phyloP scores from a whole-genome alignment of 2,888 invertebrate genomes.

The Flexamia atlantica region DNA sequence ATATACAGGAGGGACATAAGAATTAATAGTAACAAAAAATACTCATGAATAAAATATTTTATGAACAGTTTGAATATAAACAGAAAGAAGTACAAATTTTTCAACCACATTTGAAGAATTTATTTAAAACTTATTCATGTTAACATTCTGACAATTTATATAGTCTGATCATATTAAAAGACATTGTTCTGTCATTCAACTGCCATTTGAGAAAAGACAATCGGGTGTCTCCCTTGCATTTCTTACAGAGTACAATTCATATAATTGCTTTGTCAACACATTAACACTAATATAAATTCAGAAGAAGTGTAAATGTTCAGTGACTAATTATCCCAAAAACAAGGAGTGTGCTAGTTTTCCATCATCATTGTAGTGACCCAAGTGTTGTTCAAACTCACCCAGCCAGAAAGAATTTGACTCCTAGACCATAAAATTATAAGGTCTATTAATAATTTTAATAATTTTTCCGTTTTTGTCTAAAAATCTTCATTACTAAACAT shows the following conservation, averaged over 20 bases:
- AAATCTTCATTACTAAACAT: too few relatives aligned
- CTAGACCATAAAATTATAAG: too few relatives aligned
- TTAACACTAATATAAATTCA: not conserved
- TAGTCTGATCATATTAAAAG: not conserved
- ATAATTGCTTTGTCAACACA: not conserved
- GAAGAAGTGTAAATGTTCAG: not conserved
- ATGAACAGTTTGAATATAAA: not conserved
- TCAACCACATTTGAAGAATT: not conserved
- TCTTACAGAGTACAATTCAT: not conserved
- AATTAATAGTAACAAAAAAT: not conserved
- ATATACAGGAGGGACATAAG: conserved; percentile 1
- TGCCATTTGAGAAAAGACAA: conserved; percentile 30
- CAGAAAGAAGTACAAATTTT: conserved; percentile 19
- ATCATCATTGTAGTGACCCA: too few relatives aligned
- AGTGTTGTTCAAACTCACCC: too few relatives aligned
- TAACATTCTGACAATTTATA: not conserved
- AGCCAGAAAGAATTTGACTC: too few relatives aligned
- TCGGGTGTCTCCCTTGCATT: not conserved
- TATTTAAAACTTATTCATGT: not conserved
- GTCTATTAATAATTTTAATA: too few relatives aligned
- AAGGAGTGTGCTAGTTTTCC: too few relatives aligned
- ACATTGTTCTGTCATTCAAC: not conserved
- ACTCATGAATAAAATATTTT: not conserved
- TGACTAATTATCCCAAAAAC: too few relatives aligned
- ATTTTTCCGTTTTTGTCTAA: too few relatives aligned